Percentiles rank a stretch among this genome's conserved stretches.
These are phyloP conservation scores for Drosophila sucinea DNA, from an alignment of 1,140 invertebrate species.

Conservation along the genomic window DNA sequence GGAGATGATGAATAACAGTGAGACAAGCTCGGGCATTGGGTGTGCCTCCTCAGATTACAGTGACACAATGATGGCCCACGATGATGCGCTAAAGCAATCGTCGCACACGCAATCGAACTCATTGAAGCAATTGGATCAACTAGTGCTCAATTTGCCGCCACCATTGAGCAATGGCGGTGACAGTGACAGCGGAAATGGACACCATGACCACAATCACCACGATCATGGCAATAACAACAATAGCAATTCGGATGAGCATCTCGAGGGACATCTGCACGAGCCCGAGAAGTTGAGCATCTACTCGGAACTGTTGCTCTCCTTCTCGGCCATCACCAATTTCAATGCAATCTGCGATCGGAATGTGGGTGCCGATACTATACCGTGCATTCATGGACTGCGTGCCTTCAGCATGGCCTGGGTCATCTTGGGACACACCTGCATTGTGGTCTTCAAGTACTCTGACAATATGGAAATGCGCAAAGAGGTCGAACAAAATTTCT, in stretches of 20 bases:
- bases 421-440: slow-evolving; percentile 94
- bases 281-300: slow-evolving; percentile 85
- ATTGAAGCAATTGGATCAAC: slow-evolving; percentile 71
- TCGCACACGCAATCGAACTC: slow-evolving; percentile 58
- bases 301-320: slow-evolving; percentile 90
- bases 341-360: slow-evolving; percentile 90
- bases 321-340: slow-evolving; percentile 90
- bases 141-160: slow-evolving; percentile 77
- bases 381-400: slow-evolving; percentile 91
- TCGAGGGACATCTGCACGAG: slow-evolving; percentile 84
- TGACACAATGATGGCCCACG: slow-evolving; percentile 71
- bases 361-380: slow-evolving; percentile 91
- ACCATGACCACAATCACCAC: slow-evolving; percentile 72
- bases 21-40: slow-evolving; percentile 82
- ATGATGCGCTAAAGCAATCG: slow-evolving; percentile 60
- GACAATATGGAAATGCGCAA: slow-evolving; percentile 92
- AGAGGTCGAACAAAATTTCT: slow-evolving; percentile 90
- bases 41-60: slow-evolving; percentile 83
- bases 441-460: slow-evolving; percentile 92
- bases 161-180: slow-evolving; percentile 32
- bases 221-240: slow-evolving; percentile 83
- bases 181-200: slow-evolving; percentile 66
- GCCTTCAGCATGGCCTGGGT: slow-evolving; percentile 96
- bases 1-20: slow-evolving; percentile 81
- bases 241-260: slow-evolving; percentile 86